Base-by-base conservation (phyloP, 2,797 vertebrate species). In the Sciurus vulgaris region DNA sequence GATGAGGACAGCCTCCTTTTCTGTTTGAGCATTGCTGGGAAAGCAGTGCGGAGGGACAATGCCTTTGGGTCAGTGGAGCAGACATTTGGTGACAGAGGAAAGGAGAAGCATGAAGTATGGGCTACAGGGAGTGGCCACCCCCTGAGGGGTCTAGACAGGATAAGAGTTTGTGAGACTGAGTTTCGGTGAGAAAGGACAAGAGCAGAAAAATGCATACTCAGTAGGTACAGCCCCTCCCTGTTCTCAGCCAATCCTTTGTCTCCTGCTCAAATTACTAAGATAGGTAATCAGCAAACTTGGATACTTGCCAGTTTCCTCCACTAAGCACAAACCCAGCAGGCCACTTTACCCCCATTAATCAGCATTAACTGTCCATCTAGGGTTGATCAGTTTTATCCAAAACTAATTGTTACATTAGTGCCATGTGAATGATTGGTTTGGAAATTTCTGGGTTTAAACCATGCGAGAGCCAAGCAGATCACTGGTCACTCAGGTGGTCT, bases 161-260 rank as follows among this genome's bases (percentile, higher is more conserved):
- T 59, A 59, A 59, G 9, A 59, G 9, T 59, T 59, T 3, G 8
- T 26, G 59, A 59, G 69, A 41, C 17, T 59, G 51, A 73, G 13
- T 72, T 17, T 61, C 17, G 3, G 8, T 12, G 10, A 38, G 30
- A 2, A 49, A 49, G 77, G 38, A 10, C 13, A 3, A 18, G 33
- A 49, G 26, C 30, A 69, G 65, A 5, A 65, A 35, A 63, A 7
- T 6, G 35, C 5, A 2, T 17, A 2, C 2, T 78, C 20, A 5
- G 33, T 10, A 2, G 11, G 72, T 1, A 24, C 72, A 14, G 56
- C 72, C 14, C 15, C 24, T 15, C 12, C 35, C 28, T 0, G 0
- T 54, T 10, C 49, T 65, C 79, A 54, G 65, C 13, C 17, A n/a
- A 72, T 49, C n/a, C 22, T 30, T 5, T 14, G 5, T 28, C n/a